Evolutionary conservation across 2,797 vertebrate species (phyloP).

Genomic region (Linurgus olivaceus): DNA sequence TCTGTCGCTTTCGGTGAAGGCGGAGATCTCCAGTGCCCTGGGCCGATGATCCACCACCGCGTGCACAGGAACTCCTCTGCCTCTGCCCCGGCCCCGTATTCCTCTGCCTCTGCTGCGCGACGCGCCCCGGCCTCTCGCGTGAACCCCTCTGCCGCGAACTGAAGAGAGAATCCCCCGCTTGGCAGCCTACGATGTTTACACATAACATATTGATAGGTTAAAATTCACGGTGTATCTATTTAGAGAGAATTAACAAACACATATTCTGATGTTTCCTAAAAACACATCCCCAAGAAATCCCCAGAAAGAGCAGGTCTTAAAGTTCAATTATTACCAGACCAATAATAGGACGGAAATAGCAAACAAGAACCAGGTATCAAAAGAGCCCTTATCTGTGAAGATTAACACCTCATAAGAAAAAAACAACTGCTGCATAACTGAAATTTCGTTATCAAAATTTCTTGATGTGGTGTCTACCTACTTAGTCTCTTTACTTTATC

Average conservation of each 20-base stretch:
- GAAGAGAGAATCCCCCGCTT: conserved; percentile 91
- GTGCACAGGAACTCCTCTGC: conserved; percentile 82
- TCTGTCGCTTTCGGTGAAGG: conserved; percentile 86
- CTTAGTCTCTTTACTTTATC: neutral
- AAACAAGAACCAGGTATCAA: neutral
- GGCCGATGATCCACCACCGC: conserved; percentile 93
- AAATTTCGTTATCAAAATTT: neutral
- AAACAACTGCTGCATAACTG: neutral
- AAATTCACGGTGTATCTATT: neutral
- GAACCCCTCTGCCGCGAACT: conserved; percentile 85
- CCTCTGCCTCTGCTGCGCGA: conserved; percentile 83
- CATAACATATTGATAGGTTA: neutral
- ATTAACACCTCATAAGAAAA: neutral
- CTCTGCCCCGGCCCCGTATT: conserved; percentile 84
- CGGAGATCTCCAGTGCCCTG: conserved; percentile 88
- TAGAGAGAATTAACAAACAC: neutral
- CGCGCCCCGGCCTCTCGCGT: conserved; percentile 81
- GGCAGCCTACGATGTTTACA: conserved; percentile 82
- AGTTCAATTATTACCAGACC: neutral
- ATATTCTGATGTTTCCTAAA: neutral
- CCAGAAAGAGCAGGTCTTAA: neutral
- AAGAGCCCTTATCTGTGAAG: neutral
- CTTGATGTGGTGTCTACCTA: neutral
- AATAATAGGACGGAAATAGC: neutral
- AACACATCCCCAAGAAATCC: neutral